Base-by-base conservation (phyloP, 2,888 invertebrate species). In the Orchesella flavescens region DNA sequence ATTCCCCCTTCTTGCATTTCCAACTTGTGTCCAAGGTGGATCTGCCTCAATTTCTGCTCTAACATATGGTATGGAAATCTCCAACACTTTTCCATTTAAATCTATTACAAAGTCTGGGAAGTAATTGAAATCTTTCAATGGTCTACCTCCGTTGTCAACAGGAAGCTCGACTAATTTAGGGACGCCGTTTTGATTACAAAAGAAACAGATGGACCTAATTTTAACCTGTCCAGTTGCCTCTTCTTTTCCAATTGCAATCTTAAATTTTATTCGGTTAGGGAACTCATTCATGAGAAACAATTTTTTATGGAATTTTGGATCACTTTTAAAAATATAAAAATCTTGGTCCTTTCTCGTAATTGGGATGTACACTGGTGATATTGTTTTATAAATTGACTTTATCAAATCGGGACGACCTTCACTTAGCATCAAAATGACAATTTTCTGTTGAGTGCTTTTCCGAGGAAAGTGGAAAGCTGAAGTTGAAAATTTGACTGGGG, bases 291-390 rank as follows among this genome's bases (percentile, higher is more conserved):
- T 59, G 13, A 69, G 34, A 19, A 77, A 21, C 13, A 77, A 49
- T 43, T 77, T 15, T 12, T 68, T 61, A 66, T 55, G 53, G n/a
- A 77, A 13, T 1, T 77, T 57, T 34, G 43, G 24, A 55, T 53
- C 9, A 15, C 68, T 68, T 17, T 68, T n/a, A 65, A 77, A 77
- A 34, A 77, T 68, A 21, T 68, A 77, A 46, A 55, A 66, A 44
- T 77, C 77, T 59, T 77, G 55, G 55, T 77, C 77, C 57, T 77
- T 77, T 63, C 68, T 53, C n/a, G 61, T 55, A 44, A 77, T 77
- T 19, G 77, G 77, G 17, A 57, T 77, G 43, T 34, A 69, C 13
- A 57, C 66, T 17, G 77, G 77, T 55, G 53, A 43, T 9, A 77
- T 15, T 43, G 68, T 43, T 21, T 19, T 55, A 10, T 49, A 55